Evolutionary conservation across 1,140 invertebrate genomes (phyloP), one percentile per base, ranked within the genome.

Genomic region (Chelonus insularis): DNA sequence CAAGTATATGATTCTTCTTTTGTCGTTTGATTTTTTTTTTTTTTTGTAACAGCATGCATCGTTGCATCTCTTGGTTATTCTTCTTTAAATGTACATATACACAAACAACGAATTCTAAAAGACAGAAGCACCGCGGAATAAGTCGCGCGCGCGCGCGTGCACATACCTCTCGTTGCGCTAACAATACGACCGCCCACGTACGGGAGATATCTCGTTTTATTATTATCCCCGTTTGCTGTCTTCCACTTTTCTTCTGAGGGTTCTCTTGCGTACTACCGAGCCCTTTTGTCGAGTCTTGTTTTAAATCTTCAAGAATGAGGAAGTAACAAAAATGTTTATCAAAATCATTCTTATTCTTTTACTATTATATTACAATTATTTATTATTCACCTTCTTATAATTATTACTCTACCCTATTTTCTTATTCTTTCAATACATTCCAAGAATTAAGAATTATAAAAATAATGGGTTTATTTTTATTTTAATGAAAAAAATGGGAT

Each of bases 161-260:
- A 54, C 63, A 68, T 67, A 64, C 57, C 65, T 69, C 59, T 68
- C 59, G 65, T 66, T 67, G 64, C 69, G 65, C 60, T 68, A 68
- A 68, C 67, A 68, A 68, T 65, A 66, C 61, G 63, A 65, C 72
- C 68, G 66, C 72, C 71, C 73, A 68, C 73, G 71, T 72, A 70
- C 70, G 58, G 67, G 68, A 68, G 69, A 69, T 77, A 76, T 74
- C 72, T 76, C 70, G 72, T 73, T 66, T 68, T 68, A 68, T 68
- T 68, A 68, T 68, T 68, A 66, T 78, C 73, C 75, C 73, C 70
- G 74, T 67, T 71, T 69, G 67, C 64, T 67, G 64, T 58, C 55
- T 64, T 62, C 62, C 63, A 61, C 68, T 62, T 32, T 25, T 43
- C 34, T 29, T 57, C 21, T 8, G 32, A 37, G 52, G 7, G 8